Evolutionary conservation across 1,140 invertebrate species (phyloP).

Genomic region (Cryptotermes secundus): DNA sequence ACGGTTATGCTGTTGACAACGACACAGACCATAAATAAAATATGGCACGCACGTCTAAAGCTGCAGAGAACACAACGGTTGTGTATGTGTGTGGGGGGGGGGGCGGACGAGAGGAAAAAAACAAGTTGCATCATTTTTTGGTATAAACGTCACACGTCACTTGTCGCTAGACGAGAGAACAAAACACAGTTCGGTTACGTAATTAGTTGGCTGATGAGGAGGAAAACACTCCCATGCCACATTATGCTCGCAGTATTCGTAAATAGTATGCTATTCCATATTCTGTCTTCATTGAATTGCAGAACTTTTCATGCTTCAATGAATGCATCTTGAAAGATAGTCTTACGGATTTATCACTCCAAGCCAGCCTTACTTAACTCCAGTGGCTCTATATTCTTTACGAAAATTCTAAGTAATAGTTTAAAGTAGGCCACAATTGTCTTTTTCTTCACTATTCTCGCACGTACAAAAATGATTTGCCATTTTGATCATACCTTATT

Average conservation of each 20-base stretch:
- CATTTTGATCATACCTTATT: no score
- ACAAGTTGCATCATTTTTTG: conserved; percentile 16
- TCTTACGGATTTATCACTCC: no score
- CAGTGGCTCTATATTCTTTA: no score
- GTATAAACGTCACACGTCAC: background rate
- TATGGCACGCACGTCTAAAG: background rate
- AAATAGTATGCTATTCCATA: background rate
- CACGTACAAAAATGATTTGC: no score
- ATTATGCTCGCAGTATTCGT: background rate
- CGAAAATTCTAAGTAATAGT: no score
- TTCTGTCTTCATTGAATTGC: background rate
- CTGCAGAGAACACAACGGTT: background rate
- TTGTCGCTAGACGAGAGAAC: conserved; percentile 5
- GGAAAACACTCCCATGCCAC: background rate
- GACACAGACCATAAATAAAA: conserved; percentile 17
- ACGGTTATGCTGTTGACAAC: conserved; percentile 14
- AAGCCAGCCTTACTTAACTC: no score
- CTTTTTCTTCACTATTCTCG: no score
- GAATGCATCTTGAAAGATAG: background rate
- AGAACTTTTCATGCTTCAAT: background rate
- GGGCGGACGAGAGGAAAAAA: background rate
- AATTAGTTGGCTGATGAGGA: conserved; percentile 16
- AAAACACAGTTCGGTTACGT: background rate
- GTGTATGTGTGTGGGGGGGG: no score
- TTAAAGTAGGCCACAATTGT: no score